Evolutionary conservation across 2,888 invertebrate species (phyloP).

Genomic region (Idaea dimidiata): DNA sequence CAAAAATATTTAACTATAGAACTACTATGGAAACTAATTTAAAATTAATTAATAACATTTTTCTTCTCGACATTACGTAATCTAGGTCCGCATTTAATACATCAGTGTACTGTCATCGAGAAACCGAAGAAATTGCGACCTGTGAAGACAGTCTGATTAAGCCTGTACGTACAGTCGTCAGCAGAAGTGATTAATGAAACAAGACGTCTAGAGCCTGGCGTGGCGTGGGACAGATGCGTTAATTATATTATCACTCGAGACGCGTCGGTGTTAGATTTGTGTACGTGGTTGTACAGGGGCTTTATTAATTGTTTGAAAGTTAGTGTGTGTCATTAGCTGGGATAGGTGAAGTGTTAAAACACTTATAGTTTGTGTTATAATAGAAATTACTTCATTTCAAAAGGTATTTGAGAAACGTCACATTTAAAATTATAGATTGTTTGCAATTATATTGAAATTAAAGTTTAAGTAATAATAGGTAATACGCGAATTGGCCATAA

Average conservation of each 20-base stretch:
- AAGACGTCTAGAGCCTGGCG: slow-evolving; percentile 34
- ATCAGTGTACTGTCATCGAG: not conserved
- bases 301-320: slow-evolving; percentile 2
- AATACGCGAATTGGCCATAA: too few relatives aligned
- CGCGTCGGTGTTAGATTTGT: slow-evolving; percentile 33
- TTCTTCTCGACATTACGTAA: not conserved
- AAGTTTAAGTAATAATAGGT: too few relatives aligned
- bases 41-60: not conserved
- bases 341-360: not conserved
- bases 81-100: not conserved
- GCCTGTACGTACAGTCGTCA: slow-evolving; percentile 32
- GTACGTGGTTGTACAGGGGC: slow-evolving; percentile 13
- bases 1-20: not conserved
- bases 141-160: not conserved
- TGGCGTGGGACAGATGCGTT: slow-evolving; percentile 50
- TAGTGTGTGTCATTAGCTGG: not conserved
- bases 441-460: too few relatives aligned
- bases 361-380: too few relatives aligned
- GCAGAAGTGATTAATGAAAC: slow-evolving; percentile 58
- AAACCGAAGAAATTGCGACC: slow-evolving; percentile 1
- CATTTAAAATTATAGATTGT: too few relatives aligned
- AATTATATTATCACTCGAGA: slow-evolving; percentile 55
- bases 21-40: not conserved
- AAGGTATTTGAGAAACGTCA: too few relatives aligned
- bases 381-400: too few relatives aligned